Conservation (phyloP, 2,113 vertebrate species). For the Brachypteracias leptosomus region DNA sequence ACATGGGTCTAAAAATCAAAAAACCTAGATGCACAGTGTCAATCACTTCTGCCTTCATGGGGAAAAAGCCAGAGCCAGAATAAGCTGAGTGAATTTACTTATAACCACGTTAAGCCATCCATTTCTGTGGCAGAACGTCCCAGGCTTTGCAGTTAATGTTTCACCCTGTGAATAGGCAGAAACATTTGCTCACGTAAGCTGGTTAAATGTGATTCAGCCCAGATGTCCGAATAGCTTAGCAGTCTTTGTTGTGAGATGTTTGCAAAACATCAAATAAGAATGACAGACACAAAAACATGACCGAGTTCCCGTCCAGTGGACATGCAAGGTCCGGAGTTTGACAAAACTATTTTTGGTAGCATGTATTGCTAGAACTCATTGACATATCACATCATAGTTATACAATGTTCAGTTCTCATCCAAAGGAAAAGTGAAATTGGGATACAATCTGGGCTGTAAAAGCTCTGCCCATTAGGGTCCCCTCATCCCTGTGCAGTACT, state of each 20-base stretch:
- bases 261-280: conserved; percentile 13
- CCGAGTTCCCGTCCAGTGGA: not conserved
- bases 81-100: not conserved
- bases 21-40: not conserved
- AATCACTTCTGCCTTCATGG: not conserved
- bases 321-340: not conserved
- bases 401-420: not conserved
- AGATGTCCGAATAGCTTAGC: not conserved
- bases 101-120: not conserved
- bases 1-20: not conserved
- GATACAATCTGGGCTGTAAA: not conserved
- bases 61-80: not conserved
- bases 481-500: fast-evolving
- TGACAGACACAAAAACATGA: not conserved
- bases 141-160: not conserved
- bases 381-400: not conserved
- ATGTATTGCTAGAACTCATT: not conserved
- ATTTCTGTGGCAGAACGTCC: not conserved
- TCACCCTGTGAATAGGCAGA: not conserved
- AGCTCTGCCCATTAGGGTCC: not conserved
- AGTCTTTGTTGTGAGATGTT: conserved; percentile 20
- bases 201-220: conserved; percentile 21
- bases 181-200: conserved; percentile 44
- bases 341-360: not conserved
- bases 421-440: not conserved